A percentile compares a stretch with the other conserved stretches of the same genome.
Evolutionary conservation across 2,113 vertebrate genomes (phyloP).

Genomic region (Shinisaurus crocodilurus): DNA sequence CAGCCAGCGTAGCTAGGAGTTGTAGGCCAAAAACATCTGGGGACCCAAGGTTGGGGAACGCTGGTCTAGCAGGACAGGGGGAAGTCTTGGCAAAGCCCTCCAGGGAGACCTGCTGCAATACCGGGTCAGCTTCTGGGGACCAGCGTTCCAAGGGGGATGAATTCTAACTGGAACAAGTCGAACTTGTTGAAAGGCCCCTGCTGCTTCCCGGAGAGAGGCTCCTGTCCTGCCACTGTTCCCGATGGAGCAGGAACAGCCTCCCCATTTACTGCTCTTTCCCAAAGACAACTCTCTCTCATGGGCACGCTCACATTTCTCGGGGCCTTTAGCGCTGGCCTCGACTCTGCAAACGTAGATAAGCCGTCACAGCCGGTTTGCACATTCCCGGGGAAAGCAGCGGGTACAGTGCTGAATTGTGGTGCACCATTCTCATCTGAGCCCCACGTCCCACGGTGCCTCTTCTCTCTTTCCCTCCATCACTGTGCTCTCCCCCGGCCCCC

Average conservation of each 20-base stretch:
- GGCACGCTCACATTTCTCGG: rapidly evolving
- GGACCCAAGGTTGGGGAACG: too few species aligned
- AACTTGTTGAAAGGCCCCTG: not conserved
- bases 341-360: rapidly evolving
- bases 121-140: too few species aligned
- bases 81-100: too few species aligned
- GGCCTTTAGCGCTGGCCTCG: not conserved
- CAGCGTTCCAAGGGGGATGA: too few species aligned
- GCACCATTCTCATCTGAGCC: not conserved
- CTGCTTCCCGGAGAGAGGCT: not conserved
- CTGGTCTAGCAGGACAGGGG: too few species aligned
- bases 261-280: rapidly evolving
- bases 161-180: not conserved
- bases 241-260: not conserved
- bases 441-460: slow-evolving; percentile 45
- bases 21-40: too few species aligned
- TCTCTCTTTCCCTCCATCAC: not conserved
- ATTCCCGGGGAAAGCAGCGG: not conserved
- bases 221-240: not conserved
- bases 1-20: too few species aligned
- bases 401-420: not conserved
- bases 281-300: not conserved
- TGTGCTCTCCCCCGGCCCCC: not conserved
- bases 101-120: not conserved
- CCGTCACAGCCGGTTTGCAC: not conserved